Evolutionary conservation across 2,113 vertebrate species (phyloP), one percentile per base, ranked within the genome.

Genomic region (Calidris pygmaea): DNA sequence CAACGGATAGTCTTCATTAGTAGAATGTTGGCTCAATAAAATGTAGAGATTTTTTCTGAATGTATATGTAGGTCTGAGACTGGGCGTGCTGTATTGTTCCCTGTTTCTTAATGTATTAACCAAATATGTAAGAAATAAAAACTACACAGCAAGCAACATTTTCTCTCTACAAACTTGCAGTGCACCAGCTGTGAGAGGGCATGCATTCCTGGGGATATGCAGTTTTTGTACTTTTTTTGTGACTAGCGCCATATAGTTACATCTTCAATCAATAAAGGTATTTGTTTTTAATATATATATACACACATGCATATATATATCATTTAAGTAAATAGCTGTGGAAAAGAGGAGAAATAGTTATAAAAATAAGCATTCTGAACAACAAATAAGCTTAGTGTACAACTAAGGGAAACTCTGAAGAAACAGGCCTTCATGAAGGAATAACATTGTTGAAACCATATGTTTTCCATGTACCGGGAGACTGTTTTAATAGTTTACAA

Each of bases 401-500:
- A 95, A 56, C 67, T 85, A 84, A 91, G 95, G 75, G 92, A 95
- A 96, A 77, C 71, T 96, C 73, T 94, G 67, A 95, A 92, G 97
- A 93, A 93, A 72, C n/a, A 81, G 72, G 52, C 55, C 68, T 90
- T 96, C 81, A 86, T 89, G 70, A 97, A 97, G 94, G 71, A 96
- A 81, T 95, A 92, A 95, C 78, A 86, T 82, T 95, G 92, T 97
- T 97, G 86, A 96, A 96, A 93, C 90, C 97, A 93, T 97, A 89
- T 98, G 97, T 97, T 97, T 97, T 97, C 76, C 85, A 87, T 96
- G 90, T 92, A 92, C 68, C 68, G 55, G 39, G 55, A 94, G 91
- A 74, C 85, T 74, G 14, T 82, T 97, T 89, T 97, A 98, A 98
- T 98, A 93, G 53, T 91, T 97, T 96, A 90, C 93, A 96, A 97